phyloP scores from a whole-genome alignment of 2,113 vertebrate genomes.

The Psammodynastes pulverulentus region DNA sequence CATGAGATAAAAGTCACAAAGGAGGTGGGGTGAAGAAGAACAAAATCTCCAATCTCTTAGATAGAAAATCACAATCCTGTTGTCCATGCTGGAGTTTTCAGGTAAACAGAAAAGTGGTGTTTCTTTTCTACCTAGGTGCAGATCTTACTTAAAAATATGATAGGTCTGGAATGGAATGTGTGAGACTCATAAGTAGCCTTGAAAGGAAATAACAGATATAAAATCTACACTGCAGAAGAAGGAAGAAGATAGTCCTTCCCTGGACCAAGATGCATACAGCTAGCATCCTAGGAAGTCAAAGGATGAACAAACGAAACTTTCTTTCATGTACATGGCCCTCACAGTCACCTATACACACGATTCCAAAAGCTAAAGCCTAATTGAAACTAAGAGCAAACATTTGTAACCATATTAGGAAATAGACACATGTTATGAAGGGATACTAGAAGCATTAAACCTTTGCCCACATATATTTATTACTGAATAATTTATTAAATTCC shows the following conservation, averaged over 20 bases:
- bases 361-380: slow-evolving; percentile 14
- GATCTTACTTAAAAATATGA: slow-evolving; percentile 36
- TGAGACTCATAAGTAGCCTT: slow-evolving; percentile 43
- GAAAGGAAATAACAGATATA: slow-evolving; percentile 32
- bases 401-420: not conserved
- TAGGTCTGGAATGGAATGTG: slow-evolving; percentile 39
- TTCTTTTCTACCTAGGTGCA: slow-evolving; percentile 40
- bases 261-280: not conserved
- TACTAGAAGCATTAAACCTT: not conserved
- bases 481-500: not conserved
- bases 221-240: slow-evolving; percentile 11
- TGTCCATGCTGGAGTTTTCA: not conserved
- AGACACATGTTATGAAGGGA: not conserved
- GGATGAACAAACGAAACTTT: not conserved
- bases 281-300: not conserved
- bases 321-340: not conserved
- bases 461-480: not conserved
- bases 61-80: slow-evolving; percentile 33
- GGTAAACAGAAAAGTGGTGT: slow-evolving; percentile 34
- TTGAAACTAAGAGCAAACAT: slow-evolving; percentile 4
- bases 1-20: slow-evolving; percentile 6
- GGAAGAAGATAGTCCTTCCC: not conserved
- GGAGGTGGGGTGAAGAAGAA: not conserved
- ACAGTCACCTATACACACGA: not conserved
- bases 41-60: slow-evolving; percentile 38